Base-by-base conservation (phyloP, 2,888 invertebrate species). In the Sabatieria punctata region DNA sequence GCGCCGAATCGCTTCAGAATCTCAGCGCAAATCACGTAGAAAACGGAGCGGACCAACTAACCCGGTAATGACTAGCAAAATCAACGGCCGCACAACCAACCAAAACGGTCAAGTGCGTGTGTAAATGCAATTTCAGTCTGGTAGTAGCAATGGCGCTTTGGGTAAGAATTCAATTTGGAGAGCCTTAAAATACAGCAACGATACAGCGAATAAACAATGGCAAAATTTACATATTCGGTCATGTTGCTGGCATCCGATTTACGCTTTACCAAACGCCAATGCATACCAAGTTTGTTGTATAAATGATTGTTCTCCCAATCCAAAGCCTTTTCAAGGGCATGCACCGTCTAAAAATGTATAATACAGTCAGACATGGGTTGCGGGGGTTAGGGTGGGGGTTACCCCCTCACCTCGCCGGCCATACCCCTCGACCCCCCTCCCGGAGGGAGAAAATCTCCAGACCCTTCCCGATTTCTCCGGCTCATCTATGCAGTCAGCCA, bases 261-360 rank as follows among this genome's bases (percentile, higher is more conserved):
- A 2, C 52, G 47, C 18, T 57, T 51, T 13, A 52, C 50, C 23
- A 63, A 51, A 11, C 53, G 36, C 61, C 61, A 61, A 43, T 60
- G 57, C 13, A 60, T 51, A 42, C 58, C 58, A 15, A 63, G 46
- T 49, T 59, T 60, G 50, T 62, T 58, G 47, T 63, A 63, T 8
- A 63, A 53, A n/a, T 57, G 54, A 6, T 55, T 54, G 47, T 63
- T 63, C 45, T 63, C 63, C 41, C 57, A 56, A 35, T 63, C 63
- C 42, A 63, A 47, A 22, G 57, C 54, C 43, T 63, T 63, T 48
- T 60, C 60, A 19, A 63, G 49, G 1, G 63, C 59, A 6, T 40
- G 22, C 11, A 43, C 19, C 8, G 50, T 48, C 48, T 50, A 21
- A 43, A 49, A n/a, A n/a, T n/a, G n/a, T n/a, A n/a, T n/a, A n/a